A percentile compares a stretch with the other conserved stretches of the same genome.
These are phyloP conservation scores for Geotrypetes seraphini DNA, from an alignment of 2,797 vertebrate species.

Conservation along the genomic window DNA sequence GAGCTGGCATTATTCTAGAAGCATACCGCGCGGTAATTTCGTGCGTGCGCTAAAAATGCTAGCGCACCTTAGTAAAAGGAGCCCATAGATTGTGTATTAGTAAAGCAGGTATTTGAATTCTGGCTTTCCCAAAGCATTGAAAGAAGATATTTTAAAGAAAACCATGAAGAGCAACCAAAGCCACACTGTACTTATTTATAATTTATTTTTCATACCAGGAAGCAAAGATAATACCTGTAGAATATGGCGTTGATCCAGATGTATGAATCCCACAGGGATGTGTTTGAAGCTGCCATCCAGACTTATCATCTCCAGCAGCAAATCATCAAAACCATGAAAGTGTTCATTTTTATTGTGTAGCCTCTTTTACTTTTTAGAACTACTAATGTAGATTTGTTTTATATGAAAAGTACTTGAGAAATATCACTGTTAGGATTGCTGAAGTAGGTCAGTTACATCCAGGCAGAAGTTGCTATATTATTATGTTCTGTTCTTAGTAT, in stretches of 20 bases:
- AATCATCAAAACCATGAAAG: constrained; percentile 10
- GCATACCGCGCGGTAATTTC: no score
- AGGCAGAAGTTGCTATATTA: not conserved
- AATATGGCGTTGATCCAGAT: constrained; percentile 84
- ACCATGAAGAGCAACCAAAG: no score
- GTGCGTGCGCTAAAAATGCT: no score
- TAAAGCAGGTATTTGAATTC: no score
- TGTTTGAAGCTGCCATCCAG: not conserved
- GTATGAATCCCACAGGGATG: no score
- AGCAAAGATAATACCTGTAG: constrained; percentile 93
- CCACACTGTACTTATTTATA: no score
- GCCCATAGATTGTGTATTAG: no score
- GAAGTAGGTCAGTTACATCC: not conserved
- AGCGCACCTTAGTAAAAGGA: no score
- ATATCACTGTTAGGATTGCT: not conserved
- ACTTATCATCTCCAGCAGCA: not conserved
- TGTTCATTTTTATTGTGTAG: not conserved
- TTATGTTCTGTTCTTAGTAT: not conserved
- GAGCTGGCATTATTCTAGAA: no score
- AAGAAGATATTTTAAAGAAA: no score
- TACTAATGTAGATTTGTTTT: not conserved
- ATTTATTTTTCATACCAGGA: constrained; percentile 64
- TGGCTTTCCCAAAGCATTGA: no score
- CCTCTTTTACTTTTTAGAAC: not conserved
- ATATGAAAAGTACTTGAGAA: not conserved